Evolutionary conservation across 2,797 vertebrate genomes (phyloP).

Genomic region (Tympanoctomys barrerae): DNA sequence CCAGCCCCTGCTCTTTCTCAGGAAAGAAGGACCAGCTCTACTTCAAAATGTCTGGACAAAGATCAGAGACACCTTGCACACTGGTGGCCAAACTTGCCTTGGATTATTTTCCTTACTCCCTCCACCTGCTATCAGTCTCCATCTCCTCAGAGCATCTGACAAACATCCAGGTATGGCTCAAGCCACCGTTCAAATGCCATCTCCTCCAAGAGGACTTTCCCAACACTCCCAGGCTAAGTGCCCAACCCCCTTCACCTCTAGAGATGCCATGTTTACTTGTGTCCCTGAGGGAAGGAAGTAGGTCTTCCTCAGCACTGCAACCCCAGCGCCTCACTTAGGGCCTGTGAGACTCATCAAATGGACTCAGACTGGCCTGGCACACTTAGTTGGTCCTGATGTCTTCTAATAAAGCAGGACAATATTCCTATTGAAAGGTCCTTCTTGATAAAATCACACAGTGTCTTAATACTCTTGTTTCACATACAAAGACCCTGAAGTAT

Average conservation of each 20-base stretch:
- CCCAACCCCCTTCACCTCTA: neutral
- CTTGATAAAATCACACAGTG: conserved; percentile 16
- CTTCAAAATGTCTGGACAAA: neutral
- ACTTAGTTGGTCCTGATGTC: neutral
- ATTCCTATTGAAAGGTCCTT: neutral
- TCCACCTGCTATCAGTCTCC: neutral
- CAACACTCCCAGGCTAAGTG: neutral
- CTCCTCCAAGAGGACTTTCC: neutral
- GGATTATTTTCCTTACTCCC: neutral
- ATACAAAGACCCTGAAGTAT: conserved; percentile 15
- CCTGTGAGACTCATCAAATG: neutral
- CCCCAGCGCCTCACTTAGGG: neutral
- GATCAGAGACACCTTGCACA: neutral
- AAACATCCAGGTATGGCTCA: neutral
- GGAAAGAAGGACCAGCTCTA: neutral
- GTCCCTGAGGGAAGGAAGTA: neutral
- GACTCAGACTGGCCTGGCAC: neutral
- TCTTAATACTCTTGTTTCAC: conserved; percentile 9
- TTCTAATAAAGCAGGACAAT: conserved; percentile 37
- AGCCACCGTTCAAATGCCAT: neutral
- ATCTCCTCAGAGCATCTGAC: neutral
- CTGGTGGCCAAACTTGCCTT: neutral
- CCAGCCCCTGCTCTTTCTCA: neutral
- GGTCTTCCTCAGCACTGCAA: neutral
- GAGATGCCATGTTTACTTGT: neutral